phyloP scores from a whole-genome alignment of 2,113 vertebrate genomes.

The Noturus placidus region DNA sequence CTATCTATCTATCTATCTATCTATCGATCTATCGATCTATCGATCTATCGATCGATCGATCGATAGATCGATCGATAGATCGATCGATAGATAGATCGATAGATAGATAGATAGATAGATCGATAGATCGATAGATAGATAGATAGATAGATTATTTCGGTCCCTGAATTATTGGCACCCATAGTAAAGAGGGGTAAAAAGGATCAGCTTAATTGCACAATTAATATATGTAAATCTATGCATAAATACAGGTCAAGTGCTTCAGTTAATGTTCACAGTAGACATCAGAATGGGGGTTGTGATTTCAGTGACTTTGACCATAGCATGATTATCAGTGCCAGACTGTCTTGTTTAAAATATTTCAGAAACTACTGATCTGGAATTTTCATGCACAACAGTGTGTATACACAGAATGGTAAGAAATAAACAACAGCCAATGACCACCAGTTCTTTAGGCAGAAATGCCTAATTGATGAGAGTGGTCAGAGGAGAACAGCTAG shows the following conservation, averaged over 20 bases:
- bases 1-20: too few relatives aligned
- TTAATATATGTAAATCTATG: neutral
- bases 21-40: too few relatives aligned
- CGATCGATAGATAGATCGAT: too few relatives aligned
- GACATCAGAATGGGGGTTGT: neutral
- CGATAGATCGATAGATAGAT: too few relatives aligned
- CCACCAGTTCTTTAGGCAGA: neutral
- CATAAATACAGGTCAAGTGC: neutral
- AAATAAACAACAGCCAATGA: neutral
- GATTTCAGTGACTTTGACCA: neutral
- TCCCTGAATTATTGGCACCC: neutral
- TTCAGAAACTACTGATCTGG: neutral
- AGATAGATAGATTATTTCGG: too few relatives aligned
- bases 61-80: too few relatives aligned
- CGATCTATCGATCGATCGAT: too few relatives aligned
- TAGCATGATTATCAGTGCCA: neutral
- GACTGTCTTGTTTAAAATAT: neutral
- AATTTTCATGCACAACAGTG: neutral
- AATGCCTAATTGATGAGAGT: neutral
- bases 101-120: too few relatives aligned
- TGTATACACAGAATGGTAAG: neutral
- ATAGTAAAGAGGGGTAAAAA: neutral
- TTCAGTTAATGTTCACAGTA: neutral
- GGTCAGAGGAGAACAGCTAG: neutral
- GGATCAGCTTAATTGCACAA: neutral